Conservation (phyloP, 1,140 invertebrate genomes). For the Halyomorpha halys region DNA sequence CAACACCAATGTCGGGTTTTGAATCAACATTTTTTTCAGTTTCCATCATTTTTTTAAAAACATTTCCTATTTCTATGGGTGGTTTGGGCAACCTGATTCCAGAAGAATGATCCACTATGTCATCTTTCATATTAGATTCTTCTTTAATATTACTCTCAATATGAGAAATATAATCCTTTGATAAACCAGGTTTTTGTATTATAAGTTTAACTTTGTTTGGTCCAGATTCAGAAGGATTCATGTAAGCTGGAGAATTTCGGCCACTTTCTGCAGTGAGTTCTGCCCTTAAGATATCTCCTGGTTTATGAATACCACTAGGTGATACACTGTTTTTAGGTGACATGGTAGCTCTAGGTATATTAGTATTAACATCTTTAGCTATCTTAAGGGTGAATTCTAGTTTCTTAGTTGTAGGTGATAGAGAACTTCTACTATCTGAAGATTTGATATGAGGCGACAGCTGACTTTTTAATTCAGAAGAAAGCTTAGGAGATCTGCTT, state of each 20-base stretch:
- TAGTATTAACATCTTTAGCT: constrained; percentile 28
- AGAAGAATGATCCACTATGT: no score
- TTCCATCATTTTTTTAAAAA: constrained; percentile 7
- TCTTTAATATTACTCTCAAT: background rate
- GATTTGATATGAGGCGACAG: constrained; percentile 23
- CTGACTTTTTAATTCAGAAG: constrained; percentile 19
- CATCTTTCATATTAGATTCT: background rate
- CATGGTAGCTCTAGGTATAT: constrained; percentile 27
- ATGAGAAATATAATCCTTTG: background rate
- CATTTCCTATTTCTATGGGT: background rate
- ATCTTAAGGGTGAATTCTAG: constrained; percentile 30
- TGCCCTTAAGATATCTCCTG: constrained; percentile 1
- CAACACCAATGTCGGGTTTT: background rate
- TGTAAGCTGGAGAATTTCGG: background rate
- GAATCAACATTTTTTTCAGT: background rate
- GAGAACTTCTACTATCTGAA: background rate
- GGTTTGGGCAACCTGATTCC: constrained; percentile 1
- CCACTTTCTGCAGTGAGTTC: no score
- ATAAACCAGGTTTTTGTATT: background rate
- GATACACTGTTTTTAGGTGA: constrained; percentile 24
- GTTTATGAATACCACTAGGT: constrained; percentile 12
- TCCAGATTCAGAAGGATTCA: constrained; percentile 5
- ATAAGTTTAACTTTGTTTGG: background rate
- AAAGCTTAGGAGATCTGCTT: constrained; percentile 17
- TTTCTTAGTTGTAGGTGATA: constrained; percentile 26